Evolutionary conservation across 2,797 vertebrate genomes (phyloP), one percentile per base, ranked within the genome.

Genomic region (Gymnothorax reevesii): DNA sequence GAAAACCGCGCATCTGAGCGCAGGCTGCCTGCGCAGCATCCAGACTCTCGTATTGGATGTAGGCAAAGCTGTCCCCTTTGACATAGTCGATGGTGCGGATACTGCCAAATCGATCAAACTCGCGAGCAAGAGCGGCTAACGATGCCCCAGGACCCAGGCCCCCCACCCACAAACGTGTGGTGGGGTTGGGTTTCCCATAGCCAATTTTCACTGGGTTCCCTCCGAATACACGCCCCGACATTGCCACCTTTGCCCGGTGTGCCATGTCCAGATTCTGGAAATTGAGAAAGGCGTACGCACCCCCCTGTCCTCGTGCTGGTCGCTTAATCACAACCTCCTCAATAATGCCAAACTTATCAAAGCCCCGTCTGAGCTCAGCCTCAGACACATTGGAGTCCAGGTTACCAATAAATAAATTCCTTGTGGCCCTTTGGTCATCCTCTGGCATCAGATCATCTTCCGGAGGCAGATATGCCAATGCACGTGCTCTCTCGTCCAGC

Each of bases 211-310:
- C 96, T 0, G 97, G 97, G 92, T 99, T 99, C 66, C 98, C 97
- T 0, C 98, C 97, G 0, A 99, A 96, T 22, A 98, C 94, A 0
- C 98, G 96, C 0, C 98, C 98, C 0, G 98, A 98, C 98, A 99
- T 99, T 82, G 98, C 98, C n/a, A 99, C 97, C 84, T 99, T 99
- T 77, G 98, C 98, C 33, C 97, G 90, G 90, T 99, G 98, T 0
- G 98, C 98, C 98, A 99, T 99, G 95, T 99, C 98, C 83, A 99
- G 91, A 92, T 99, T 99, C 92, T 99, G 98, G 90, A 99, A 99
- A 93, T 99, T 99, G 4, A 99, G 97, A 42, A 99, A 99, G n/a
- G 98, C 98, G 0, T 99, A 99, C 0, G 98, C 98, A 0, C 97
- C 97, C 0, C 98, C 98, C 57, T 98, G 98, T 2, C 97, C 98